phyloP scores from a whole-genome alignment of 2,113 vertebrate genomes.

The Ptilorrhoa leucosticta region DNA sequence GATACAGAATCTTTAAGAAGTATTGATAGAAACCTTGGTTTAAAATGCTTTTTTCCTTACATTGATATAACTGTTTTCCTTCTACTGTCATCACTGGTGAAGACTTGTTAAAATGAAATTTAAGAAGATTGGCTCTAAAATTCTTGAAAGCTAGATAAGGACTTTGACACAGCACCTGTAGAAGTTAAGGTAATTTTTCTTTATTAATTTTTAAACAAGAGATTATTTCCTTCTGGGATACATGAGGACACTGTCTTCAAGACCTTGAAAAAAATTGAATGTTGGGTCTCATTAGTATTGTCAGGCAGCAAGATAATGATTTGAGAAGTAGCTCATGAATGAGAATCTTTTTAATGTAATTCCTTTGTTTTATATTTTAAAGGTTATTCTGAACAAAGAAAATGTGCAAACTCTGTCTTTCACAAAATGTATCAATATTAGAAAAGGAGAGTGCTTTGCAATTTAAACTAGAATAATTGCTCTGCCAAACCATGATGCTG shows the following conservation, averaged over 20 bases:
- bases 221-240: not conserved
- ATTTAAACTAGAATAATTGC: slow-evolving; percentile 8
- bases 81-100: not conserved
- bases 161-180: not conserved
- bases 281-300: not conserved
- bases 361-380: slow-evolving; percentile 35
- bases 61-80: not conserved
- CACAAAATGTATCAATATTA: slow-evolving; percentile 3
- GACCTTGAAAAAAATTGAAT: not conserved
- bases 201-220: slow-evolving; percentile 22
- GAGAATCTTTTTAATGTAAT: not conserved
- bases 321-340: not conserved
- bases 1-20: not conserved
- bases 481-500: not conserved
- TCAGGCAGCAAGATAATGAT: not conserved
- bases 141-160: not conserved
- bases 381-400: slow-evolving; percentile 19
- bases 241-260: not conserved
- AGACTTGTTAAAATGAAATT: not conserved
- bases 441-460: not conserved
- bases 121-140: not conserved
- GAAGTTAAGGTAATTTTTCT: not conserved
- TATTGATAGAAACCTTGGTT: not conserved
- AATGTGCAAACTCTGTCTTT: not conserved
- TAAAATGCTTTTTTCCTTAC: not conserved